A percentile compares a stretch with the other conserved stretches of the same genome.
Conservation (phyloP, 2,888 invertebrate genomes). For the Morpho helenor region DNA sequence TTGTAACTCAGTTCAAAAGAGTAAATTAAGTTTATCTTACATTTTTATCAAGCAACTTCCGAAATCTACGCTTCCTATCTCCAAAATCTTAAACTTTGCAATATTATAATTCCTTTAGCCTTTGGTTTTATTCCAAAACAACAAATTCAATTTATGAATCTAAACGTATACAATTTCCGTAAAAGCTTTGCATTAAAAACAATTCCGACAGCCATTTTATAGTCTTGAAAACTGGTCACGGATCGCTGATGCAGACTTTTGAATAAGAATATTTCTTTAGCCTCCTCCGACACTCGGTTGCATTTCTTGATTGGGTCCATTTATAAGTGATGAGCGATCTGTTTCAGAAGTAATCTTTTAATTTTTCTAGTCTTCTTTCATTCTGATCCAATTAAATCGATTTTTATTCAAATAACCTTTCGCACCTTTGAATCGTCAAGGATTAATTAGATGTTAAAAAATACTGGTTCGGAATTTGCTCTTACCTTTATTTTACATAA, state of each 20-base stretch:
- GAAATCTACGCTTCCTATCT: too few species aligned
- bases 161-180: constrained; percentile 9
- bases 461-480: too few species aligned
- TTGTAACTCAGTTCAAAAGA: too few species aligned
- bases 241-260: constrained; percentile 50
- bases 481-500: too few species aligned
- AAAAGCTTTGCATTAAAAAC: constrained; percentile 20
- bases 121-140: background rate
- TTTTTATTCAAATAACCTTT: too few species aligned
- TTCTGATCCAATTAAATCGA: too few species aligned
- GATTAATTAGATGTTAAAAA: too few species aligned
- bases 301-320: constrained; percentile 33
- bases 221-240: constrained; percentile 51
- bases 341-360: background rate
- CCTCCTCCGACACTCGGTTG: constrained; percentile 39
- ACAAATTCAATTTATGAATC: background rate
- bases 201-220: constrained; percentile 25
- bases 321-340: constrained; percentile 26
- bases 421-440: too few species aligned
- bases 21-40: too few species aligned
- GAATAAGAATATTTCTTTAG: constrained; percentile 68
- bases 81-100: background rate
- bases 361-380: too few species aligned
- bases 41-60: too few species aligned
- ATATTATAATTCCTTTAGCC: background rate